Evolutionary conservation across 2,113 vertebrate species (phyloP), one percentile per base, ranked within the genome.

Genomic region (Zosterops borbonicus): DNA sequence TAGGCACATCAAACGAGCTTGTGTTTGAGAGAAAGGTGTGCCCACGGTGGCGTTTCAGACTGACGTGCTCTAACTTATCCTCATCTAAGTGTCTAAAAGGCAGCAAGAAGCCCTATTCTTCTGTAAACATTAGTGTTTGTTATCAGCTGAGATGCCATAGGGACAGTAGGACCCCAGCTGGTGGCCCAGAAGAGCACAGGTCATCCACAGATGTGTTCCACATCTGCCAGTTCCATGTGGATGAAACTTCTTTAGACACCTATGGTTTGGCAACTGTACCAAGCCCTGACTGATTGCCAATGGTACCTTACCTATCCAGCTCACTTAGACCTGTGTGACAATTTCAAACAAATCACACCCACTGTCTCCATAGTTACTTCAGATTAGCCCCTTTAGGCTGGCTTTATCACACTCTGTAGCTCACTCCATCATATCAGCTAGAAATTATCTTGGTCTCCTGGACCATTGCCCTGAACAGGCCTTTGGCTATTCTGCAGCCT

Each of bases 41-140:
- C 46, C 62, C 46, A n/a, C 0, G 0, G 68, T 0, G 0, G 47
- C 0, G 0, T 81, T 91, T 80, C 71, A 49, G 46, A 58, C 18
- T 1, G 3, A 22, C 31, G 21, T 11, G 9, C 39, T 37, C 49
- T 76, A 52, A 64, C 27, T 39, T 71, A 1, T 42, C 33, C 18
- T 62, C 42, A 23, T 85, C 55, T 42, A 79, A 75, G 44, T 19
- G 21, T 31, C 70, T 47, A 56, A 84, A 75, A 82, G 20, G 35
- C 67, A 90, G 22, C 52, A 85, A 60, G 71, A 79, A 22, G 12
- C 44, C 69, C 24, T 22, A 22, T 12, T 64, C 42, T 67, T 41
- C 55, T 12, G 24, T 52, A 35, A 94, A 60, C 23, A 33, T 27
- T 17, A 20, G 27, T 39, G 29, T 47, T 87, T 55, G 7, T 37